Evolutionary conservation across 2,113 vertebrate genomes (phyloP).

Genomic region (Atlantisia rogersi): DNA sequence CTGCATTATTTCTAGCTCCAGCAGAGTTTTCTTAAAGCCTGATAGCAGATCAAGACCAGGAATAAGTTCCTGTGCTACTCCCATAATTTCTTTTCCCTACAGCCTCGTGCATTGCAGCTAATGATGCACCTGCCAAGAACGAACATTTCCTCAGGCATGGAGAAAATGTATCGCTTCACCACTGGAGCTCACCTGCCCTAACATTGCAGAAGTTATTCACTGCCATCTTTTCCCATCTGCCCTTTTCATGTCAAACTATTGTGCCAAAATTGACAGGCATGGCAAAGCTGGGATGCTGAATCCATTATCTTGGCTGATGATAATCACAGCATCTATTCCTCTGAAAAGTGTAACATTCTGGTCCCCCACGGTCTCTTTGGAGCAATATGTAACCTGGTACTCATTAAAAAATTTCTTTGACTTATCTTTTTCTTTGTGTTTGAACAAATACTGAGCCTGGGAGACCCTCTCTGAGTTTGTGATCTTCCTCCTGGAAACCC

Average conservation of each 20-base stretch:
- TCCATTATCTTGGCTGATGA: not conserved
- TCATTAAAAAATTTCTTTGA: slow-evolving; percentile 6
- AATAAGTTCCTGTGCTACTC: not conserved
- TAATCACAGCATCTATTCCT: not conserved
- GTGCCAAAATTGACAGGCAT: slow-evolving; percentile 21
- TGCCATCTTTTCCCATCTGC: not conserved
- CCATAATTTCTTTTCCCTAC: not conserved
- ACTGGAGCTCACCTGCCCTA: not conserved
- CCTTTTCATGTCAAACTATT: not conserved
- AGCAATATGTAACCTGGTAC: not conserved
- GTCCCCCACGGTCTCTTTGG: not conserved
- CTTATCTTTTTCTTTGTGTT: not conserved
- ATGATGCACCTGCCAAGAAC: not conserved
- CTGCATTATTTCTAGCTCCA: not conserved
- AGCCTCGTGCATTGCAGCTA: not conserved
- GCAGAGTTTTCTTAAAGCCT: not conserved
- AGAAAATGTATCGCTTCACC: not conserved
- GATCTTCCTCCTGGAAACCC: slow-evolving; percentile 46
- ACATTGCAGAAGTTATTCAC: not conserved
- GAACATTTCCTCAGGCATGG: slow-evolving; percentile 12
- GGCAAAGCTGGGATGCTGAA: not conserved
- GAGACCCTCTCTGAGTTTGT: slow-evolving; percentile 33
- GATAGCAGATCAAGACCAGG: not conserved
- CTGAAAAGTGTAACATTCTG: slow-evolving; percentile 6
- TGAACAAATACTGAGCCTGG: slow-evolving; percentile 36